Evolutionary conservation across 1,140 invertebrate genomes (phyloP).

Genomic region (Thaumatotibia leucotreta): DNA sequence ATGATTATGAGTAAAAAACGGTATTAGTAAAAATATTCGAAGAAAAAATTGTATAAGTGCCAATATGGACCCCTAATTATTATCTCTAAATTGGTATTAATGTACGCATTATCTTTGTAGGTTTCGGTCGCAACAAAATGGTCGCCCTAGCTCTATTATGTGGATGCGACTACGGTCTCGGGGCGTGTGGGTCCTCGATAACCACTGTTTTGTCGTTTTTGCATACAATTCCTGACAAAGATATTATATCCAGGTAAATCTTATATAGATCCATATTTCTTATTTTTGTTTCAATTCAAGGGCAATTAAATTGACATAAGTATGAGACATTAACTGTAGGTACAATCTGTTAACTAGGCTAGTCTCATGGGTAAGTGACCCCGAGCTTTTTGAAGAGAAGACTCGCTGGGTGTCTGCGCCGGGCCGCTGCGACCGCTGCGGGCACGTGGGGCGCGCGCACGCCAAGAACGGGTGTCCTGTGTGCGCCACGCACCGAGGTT

Average conservation of each 20-base stretch:
- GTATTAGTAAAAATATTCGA: no score
- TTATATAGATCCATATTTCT: no score
- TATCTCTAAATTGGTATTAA: neutral
- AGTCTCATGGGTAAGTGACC: slow-evolving; percentile 79
- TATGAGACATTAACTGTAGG: neutral
- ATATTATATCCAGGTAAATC: slow-evolving; percentile 79
- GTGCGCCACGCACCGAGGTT: slow-evolving; percentile 79
- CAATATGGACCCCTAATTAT: no score
- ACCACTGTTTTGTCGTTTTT: slow-evolving; percentile 87
- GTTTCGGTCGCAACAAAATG: slow-evolving; percentile 88
- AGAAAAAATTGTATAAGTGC: no score
- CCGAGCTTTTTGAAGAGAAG: slow-evolving; percentile 72
- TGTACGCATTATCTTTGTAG: slow-evolving; percentile 38
- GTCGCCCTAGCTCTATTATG: slow-evolving; percentile 89
- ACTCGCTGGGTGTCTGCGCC: slow-evolving; percentile 76
- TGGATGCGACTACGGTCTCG: slow-evolving; percentile 92
- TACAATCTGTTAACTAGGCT: slow-evolving; percentile 52
- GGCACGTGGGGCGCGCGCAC: slow-evolving; percentile 81
- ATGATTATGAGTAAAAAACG: no score
- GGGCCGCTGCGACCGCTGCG: slow-evolving; percentile 82
- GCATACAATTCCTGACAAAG: slow-evolving; percentile 77
- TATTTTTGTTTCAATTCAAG: no score
- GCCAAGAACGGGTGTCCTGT: slow-evolving; percentile 79
- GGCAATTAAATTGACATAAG: neutral
- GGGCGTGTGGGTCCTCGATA: slow-evolving; percentile 88